Percentiles rank a stretch among this genome's conserved stretches.
These are phyloP conservation scores for Brenthis ino DNA, from an alignment of 2,888 invertebrate species.

Conservation along the genomic window DNA sequence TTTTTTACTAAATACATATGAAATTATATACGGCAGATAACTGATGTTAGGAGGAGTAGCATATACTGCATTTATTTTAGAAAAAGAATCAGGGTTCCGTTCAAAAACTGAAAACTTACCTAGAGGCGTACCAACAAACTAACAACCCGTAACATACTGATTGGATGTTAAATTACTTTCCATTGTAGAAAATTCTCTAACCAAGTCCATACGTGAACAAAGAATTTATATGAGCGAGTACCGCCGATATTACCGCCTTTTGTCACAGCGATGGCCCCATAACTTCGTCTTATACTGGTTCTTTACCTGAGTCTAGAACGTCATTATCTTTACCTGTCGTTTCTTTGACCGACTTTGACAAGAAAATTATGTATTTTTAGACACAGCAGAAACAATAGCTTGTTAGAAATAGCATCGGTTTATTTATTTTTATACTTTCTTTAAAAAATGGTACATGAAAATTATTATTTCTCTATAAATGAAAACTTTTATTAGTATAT, in stretches of 20 bases:
- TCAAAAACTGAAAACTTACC: too few species aligned
- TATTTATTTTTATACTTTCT: too few species aligned
- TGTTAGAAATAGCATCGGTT: too few species aligned
- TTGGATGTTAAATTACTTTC: slow-evolving; percentile 1
- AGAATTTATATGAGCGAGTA: slow-evolving; percentile 35
- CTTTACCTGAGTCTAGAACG: slow-evolving; percentile 15
- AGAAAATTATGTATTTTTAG: slow-evolving; percentile 8
- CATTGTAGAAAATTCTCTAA: slow-evolving; percentile 11
- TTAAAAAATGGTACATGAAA: too few species aligned
- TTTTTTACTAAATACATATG: too few species aligned
- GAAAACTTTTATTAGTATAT: too few species aligned
- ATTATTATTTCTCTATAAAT: too few species aligned
- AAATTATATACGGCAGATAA: too few species aligned
- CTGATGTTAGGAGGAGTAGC: too few species aligned
- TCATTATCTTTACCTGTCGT: slow-evolving; percentile 13
- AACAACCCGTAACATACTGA: neutral
- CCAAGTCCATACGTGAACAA: slow-evolving; percentile 8
- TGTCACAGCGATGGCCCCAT: slow-evolving; percentile 35
- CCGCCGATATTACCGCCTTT: slow-evolving; percentile 34
- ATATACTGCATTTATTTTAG: too few species aligned
- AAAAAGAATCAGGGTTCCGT: too few species aligned
- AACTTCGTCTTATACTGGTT: slow-evolving; percentile 31
- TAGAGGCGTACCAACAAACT: too few species aligned
- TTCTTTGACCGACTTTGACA: slow-evolving; percentile 14
- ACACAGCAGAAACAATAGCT: neutral